A percentile compares a stretch with the other conserved stretches of the same genome.
phyloP scores from a whole-genome alignment of 2,888 invertebrate species.

The Cephalotes varians region DNA sequence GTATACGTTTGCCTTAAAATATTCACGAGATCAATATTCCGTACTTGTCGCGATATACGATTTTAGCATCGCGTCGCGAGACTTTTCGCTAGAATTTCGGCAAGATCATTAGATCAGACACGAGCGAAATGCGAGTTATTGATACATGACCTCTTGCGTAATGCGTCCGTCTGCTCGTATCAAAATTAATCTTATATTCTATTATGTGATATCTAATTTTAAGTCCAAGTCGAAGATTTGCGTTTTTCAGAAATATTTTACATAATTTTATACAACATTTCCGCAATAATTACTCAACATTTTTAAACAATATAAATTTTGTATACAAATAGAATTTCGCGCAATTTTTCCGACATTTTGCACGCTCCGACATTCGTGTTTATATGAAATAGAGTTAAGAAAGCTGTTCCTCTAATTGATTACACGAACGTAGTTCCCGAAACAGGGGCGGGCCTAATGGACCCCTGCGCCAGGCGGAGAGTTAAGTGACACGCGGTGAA shows the following conservation, averaged over 20 bases:
- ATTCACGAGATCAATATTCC: slow-evolving; percentile 75
- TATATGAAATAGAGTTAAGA: background rate
- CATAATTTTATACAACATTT: background rate
- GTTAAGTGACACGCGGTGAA: slow-evolving; percentile 71
- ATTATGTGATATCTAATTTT: too few relatives aligned
- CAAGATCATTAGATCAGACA: slow-evolving; percentile 14
- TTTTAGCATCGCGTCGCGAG: slow-evolving; percentile 32
- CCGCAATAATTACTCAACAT: too few relatives aligned
- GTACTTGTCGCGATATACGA: slow-evolving; percentile 68
- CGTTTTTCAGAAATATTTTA: background rate
- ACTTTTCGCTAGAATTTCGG: slow-evolving; percentile 34
- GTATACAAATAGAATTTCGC: background rate
- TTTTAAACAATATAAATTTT: background rate
- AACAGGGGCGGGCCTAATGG: slow-evolving; percentile 45
- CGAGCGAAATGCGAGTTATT: background rate
- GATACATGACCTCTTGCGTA: background rate
- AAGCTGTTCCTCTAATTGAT: slow-evolving; percentile 20
- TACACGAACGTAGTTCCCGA: slow-evolving; percentile 17
- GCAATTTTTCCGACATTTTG: background rate
- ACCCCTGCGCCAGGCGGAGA: slow-evolving; percentile 36
- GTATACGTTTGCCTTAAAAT: slow-evolving; percentile 65
- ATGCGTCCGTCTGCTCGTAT: background rate
- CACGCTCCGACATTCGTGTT: background rate
- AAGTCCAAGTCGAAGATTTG: background rate
- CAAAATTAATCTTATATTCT: background rate